Evolutionary conservation across 2,888 invertebrate genomes (phyloP), one percentile per base, ranked within the genome.

Genomic region (Balanococcus diminutus): DNA sequence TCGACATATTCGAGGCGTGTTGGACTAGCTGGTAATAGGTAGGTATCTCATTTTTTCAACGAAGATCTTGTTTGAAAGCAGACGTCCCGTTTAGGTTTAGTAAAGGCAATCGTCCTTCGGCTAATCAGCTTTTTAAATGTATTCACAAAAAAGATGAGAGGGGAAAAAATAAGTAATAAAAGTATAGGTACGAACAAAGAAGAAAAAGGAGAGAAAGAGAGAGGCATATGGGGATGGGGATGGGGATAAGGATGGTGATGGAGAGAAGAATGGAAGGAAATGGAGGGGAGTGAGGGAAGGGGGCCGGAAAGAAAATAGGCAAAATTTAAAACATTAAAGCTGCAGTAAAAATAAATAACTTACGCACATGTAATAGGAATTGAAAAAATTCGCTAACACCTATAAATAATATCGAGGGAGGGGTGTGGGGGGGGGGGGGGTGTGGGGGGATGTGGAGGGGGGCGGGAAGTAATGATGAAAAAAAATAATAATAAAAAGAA

Each of bases 381-480:
- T 84, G 84, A 84, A 84, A 75, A 79, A 84, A 84, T 84, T 84
- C 84, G 67, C 84, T 84, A 83, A 83, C 83, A 83, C 83, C 83
- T 84, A 84, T 84, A 28, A 36, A 5, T 42, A 42, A 11, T n/a
- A n/a, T n/a, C n/a, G n/a, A n/a, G n/a, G n/a, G n/a, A n/a, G n/a
- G n/a, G n/a, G n/a, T n/a, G n/a, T n/a, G n/a, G n/a, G n/a, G n/a
- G n/a, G n/a, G n/a, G n/a, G n/a, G n/a, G n/a, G n/a, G n/a, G n/a
- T n/a, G n/a, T n/a, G n/a, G n/a, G n/a, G n/a, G n/a, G n/a, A n/a
- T n/a, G n/a, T n/a, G n/a, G n/a, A n/a, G n/a, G n/a, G n/a, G n/a
- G n/a, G n/a, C n/a, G n/a, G n/a, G n/a, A n/a, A n/a, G n/a, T n/a
- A n/a, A n/a, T n/a, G n/a, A 75, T 31, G 61, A 82, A 81, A 46